phyloP scores from a whole-genome alignment of 2,797 vertebrate species.

The Denticeps clupeoides region DNA sequence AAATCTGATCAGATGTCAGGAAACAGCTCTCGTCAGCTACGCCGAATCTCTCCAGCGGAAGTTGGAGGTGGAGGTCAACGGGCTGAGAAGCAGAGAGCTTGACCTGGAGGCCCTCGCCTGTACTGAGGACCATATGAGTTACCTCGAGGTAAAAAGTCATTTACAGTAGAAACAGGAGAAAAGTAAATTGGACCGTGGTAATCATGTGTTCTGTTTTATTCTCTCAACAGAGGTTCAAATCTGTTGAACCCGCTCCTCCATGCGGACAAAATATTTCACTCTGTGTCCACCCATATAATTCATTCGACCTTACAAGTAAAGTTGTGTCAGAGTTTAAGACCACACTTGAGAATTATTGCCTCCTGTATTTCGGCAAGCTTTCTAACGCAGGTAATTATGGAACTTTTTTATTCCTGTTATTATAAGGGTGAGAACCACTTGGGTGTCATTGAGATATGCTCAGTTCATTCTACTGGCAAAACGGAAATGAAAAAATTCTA shows the following conservation, averaged over 20 bases:
- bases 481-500: no score
- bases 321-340: constrained; percentile 10
- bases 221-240: background rate
- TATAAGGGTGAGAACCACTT: no score
- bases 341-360: background rate
- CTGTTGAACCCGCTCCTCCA: background rate
- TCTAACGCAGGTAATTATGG: constrained; percentile 14
- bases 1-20: constrained; percentile 11
- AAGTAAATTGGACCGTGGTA: background rate
- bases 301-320: constrained; percentile 7
- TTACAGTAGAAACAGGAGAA: background rate
- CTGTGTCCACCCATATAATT: constrained; percentile 12
- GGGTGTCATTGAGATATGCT: no score
- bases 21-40: constrained; percentile 28
- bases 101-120: constrained; percentile 16
- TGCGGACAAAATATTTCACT: constrained; percentile 4
- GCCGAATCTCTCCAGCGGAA: background rate
- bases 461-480: no score
- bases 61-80: constrained; percentile 20
- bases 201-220: background rate
- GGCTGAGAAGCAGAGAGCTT: constrained; percentile 16
- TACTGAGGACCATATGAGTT: constrained; percentile 21
- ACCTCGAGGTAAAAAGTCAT: constrained; percentile 23
- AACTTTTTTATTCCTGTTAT: background rate
- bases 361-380: constrained; percentile 7